Percentiles rank a stretch among this genome's conserved stretches.
These are phyloP conservation scores for Rhopalosiphum padi DNA, from an alignment of 1,140 invertebrate genomes.

Conservation along the genomic window DNA sequence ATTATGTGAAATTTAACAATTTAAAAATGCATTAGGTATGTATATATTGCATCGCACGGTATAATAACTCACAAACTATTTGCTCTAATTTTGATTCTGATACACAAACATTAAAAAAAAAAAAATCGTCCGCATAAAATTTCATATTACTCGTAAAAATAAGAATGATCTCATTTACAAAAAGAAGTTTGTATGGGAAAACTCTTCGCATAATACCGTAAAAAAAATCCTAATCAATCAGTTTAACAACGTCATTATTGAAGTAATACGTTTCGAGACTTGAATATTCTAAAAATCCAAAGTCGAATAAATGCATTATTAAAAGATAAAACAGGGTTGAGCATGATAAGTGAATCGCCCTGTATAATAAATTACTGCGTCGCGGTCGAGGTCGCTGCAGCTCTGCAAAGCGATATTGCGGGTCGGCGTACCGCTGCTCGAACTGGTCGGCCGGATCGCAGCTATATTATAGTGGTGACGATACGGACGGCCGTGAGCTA, in stretches of 20 bases:
- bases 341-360: neutral
- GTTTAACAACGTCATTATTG: too few relatives aligned
- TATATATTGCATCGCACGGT: neutral
- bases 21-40: neutral
- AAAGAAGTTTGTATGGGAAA: neutral
- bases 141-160: neutral
- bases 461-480: neutral
- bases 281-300: neutral
- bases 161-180: neutral
- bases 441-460: conserved; percentile 34
- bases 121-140: neutral
- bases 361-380: neutral
- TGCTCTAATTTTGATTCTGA: neutral
- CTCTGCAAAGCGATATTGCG: neutral
- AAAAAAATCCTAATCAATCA: too few relatives aligned
- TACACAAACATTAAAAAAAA: too few relatives aligned
- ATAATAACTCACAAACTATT: neutral
- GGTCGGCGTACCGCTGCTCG: neutral
- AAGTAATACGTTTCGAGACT: too few relatives aligned
- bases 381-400: neutral
- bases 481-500: neutral
- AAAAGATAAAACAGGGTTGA: neutral
- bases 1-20: neutral
- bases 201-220: too few relatives aligned
- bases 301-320: neutral